Percentiles rank a stretch among this genome's conserved stretches.
Conservation (phyloP, 92 coral and sea anemone genomes). For the Bergia sp. region DNA sequence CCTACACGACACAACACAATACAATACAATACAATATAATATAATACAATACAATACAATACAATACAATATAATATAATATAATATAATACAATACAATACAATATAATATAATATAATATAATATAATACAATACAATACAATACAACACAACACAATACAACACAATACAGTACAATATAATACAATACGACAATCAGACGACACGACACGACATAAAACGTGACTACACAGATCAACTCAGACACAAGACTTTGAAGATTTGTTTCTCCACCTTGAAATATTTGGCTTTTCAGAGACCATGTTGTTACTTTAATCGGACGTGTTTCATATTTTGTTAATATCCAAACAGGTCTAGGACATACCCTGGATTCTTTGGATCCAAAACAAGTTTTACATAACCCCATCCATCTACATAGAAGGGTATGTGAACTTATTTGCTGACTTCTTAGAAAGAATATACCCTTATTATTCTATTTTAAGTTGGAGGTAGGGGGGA, state of each 20-base stretch:
- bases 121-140: neutral
- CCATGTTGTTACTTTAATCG: neutral
- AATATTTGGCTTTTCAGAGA: too few species aligned
- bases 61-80: neutral
- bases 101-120: neutral
- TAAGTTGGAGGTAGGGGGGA: neutral
- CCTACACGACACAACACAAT: neutral
- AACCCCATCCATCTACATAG: neutral
- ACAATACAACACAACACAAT: neutral
- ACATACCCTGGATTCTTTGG: neutral
- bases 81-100: neutral
- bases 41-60: neutral
- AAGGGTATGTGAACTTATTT: neutral
- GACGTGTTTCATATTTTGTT: neutral
- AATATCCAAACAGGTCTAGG: constrained; percentile 1
- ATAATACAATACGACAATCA: neutral
- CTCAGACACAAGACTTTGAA: neutral
- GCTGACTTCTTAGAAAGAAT: too few species aligned
- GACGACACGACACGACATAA: neutral
- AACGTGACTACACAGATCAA: neutral
- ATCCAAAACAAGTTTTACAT: constrained; percentile 2
- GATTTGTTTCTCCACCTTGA: neutral
- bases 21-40: neutral
- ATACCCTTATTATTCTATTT: neutral
- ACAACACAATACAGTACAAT: neutral